phyloP scores from a whole-genome alignment of 2,113 vertebrate species.

The Vulpes vulpes region DNA sequence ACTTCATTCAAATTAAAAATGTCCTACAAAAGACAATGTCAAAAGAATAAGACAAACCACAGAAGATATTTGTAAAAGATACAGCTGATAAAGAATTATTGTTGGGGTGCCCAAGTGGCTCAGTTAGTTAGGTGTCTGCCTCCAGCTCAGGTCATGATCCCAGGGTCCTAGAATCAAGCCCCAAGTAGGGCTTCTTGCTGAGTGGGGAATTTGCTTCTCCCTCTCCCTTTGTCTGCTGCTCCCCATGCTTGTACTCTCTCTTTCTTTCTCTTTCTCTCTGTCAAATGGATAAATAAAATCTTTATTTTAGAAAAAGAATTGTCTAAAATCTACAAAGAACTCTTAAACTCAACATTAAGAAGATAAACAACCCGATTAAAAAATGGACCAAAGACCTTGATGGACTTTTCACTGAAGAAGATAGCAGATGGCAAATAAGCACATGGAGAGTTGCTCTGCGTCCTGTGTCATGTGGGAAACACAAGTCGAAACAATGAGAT shows the following conservation, averaged over 20 bases:
- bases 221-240: too few relatives aligned
- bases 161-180: too few relatives aligned
- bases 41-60: not conserved
- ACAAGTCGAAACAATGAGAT: not conserved
- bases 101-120: too few relatives aligned
- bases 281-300: too few relatives aligned
- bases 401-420: not conserved
- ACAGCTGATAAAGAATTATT: not conserved
- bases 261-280: too few relatives aligned
- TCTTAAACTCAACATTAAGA: not conserved
- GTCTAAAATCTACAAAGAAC: not conserved
- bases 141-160: too few relatives aligned
- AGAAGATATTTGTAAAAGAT: not conserved
- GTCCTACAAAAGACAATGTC: not conserved
- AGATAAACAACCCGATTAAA: not conserved
- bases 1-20: not conserved
- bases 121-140: too few relatives aligned
- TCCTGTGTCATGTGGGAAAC: not conserved
- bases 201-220: too few relatives aligned
- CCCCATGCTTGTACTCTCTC: too few relatives aligned
- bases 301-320: too few relatives aligned
- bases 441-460: not conserved
- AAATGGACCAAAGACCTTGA: not conserved
- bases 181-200: too few relatives aligned
- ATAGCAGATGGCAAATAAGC: not conserved